Conservation (phyloP, 2,888 invertebrate species). For the Rotaria magnacalcarata region DNA sequence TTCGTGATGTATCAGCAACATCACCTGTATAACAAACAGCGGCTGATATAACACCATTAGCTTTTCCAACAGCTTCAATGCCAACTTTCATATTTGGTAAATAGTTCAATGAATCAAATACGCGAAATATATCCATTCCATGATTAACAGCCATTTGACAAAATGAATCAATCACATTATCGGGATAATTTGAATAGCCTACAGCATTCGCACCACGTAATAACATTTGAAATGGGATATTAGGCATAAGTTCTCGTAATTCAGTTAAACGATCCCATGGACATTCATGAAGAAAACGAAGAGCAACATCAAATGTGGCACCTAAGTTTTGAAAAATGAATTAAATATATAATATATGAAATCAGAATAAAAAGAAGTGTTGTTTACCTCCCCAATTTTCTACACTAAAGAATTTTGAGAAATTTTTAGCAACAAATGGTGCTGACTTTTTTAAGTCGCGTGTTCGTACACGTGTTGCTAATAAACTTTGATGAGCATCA, state of each 20-base stretch:
- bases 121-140: constrained; percentile 97
- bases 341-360: too few relatives aligned
- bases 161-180: constrained; percentile 95
- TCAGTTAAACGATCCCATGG: constrained; percentile 94
- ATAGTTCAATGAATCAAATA: constrained; percentile 96
- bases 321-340: constrained; percentile 55
- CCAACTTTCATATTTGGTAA: constrained; percentile 86
- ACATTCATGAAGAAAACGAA: constrained; percentile 92
- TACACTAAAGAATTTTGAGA: constrained; percentile 76
- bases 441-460: constrained; percentile 79
- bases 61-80: constrained; percentile 96
- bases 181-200: constrained; percentile 97
- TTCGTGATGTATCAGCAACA: constrained; percentile 77
- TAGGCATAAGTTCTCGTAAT: constrained; percentile 74
- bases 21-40: constrained; percentile 98
- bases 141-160: constrained; percentile 87
- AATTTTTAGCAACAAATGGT: constrained; percentile 88
- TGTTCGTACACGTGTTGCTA: constrained; percentile 88
- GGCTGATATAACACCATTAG: constrained; percentile 84
- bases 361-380: too few relatives aligned
- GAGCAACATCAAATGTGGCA: constrained; percentile 94
- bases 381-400: constrained; percentile 87
- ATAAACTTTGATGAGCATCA: constrained; percentile 92
- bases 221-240: constrained; percentile 98
- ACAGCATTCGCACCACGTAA: constrained; percentile 95